These are phyloP conservation scores for Rhinogobius similis DNA, from an alignment of 2,113 vertebrate species.

Conservation along the genomic window DNA sequence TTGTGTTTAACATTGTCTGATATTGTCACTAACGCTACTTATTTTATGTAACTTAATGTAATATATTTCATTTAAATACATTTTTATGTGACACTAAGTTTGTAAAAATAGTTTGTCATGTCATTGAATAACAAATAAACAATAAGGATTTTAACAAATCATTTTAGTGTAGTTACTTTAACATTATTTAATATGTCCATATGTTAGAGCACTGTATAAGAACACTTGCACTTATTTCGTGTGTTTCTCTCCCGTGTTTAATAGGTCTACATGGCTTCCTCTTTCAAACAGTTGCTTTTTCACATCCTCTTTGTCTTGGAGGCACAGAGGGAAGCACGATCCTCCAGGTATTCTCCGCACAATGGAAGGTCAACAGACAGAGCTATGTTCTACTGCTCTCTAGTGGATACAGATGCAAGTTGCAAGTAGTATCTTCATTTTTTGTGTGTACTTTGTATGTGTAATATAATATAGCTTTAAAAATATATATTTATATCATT, in stretches of 20 bases:
- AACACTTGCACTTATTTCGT: background rate
- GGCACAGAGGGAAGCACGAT: conserved; percentile 22
- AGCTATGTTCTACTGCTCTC: conserved; percentile 46
- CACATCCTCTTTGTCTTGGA: conserved; percentile 64
- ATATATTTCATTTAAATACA: background rate
- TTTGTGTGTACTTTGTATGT: too few species aligned
- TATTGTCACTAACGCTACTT: background rate
- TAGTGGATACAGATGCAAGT: conserved; percentile 42
- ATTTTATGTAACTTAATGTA: background rate
- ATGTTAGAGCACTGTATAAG: background rate
- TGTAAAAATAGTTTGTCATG: background rate
- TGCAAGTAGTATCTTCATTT: conserved; percentile 5
- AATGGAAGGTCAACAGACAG: background rate
- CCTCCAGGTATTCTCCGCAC: background rate
- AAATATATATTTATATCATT: too few species aligned
- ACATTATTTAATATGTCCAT: background rate
- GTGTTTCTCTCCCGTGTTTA: background rate
- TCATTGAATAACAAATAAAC: background rate
- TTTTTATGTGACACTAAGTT: too few species aligned
- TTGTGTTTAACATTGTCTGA: background rate
- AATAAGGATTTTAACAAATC: background rate
- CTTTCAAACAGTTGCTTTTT: conserved; percentile 50
- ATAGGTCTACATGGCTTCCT: conserved; percentile 46
- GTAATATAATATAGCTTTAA: too few species aligned
- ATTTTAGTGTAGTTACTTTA: background rate